Evolutionary conservation across 2,888 invertebrate genomes (phyloP).

Genomic region (Enoplolaimus lenunculus): DNA sequence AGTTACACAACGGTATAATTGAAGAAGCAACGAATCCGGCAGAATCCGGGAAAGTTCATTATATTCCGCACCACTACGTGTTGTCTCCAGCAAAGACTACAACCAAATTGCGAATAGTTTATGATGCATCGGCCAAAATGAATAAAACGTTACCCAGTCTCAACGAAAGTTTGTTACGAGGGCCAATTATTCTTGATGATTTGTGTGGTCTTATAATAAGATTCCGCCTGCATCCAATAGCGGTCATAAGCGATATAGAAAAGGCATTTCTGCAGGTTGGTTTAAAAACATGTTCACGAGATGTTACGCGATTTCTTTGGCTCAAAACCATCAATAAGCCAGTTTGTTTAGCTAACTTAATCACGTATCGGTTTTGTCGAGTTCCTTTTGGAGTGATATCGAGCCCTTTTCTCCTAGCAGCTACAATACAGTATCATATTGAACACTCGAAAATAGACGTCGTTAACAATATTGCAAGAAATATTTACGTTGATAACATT

Average conservation of each 20-base stretch:
- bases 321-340: background rate
- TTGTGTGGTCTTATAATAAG: constrained; percentile 24
- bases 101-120: constrained; percentile 30
- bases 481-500: background rate
- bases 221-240: constrained; percentile 24
- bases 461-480: background rate
- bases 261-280: constrained; percentile 22
- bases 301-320: constrained; percentile 26
- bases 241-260: constrained; percentile 22
- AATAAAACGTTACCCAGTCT: constrained; percentile 20
- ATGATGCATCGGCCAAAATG: constrained; percentile 26
- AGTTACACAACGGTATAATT: background rate
- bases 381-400: constrained; percentile 14
- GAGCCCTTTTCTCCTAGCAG: constrained; percentile 8
- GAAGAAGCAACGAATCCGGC: background rate
- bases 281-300: constrained; percentile 22
- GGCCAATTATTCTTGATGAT: constrained; percentile 23
- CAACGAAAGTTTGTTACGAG: constrained; percentile 26
- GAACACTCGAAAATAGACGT: background rate
- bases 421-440: background rate
- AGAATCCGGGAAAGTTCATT: constrained; percentile 20
- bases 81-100: constrained; percentile 22
- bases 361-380: constrained; percentile 10
- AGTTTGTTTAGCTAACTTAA: background rate
- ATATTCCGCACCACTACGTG: constrained; percentile 26